A percentile compares a stretch with the other conserved stretches of the same genome.
Evolutionary conservation across 2,888 invertebrate genomes (phyloP).

Genomic region (Acholoe squamosa): DNA sequence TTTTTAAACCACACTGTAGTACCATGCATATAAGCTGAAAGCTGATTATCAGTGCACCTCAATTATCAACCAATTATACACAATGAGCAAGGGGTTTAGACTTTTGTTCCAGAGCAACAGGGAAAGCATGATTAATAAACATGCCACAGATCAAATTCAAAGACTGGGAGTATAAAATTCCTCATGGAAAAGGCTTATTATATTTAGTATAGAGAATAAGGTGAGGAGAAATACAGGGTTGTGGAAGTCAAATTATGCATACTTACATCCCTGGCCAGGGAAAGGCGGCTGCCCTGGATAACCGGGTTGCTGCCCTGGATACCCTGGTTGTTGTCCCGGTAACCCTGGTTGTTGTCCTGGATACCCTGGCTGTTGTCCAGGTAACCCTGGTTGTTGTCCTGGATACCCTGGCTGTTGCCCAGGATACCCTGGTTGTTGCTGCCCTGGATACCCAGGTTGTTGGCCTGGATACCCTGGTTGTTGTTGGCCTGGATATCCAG

Average conservation of each 20-base stretch:
- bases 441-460: slow-evolving; percentile 31
- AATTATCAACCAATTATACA: too few species aligned
- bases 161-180: too few species aligned
- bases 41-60: too few species aligned
- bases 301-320: neutral
- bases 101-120: too few species aligned
- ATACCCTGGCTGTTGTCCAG: neutral
- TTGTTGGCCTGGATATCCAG: slow-evolving; percentile 10
- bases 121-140: too few species aligned
- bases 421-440: slow-evolving; percentile 22
- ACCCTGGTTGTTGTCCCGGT: neutral
- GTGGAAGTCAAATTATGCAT: neutral
- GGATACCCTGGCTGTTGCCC: neutral
- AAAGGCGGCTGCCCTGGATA: slow-evolving; percentile 3
- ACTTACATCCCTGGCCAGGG: slow-evolving; percentile 5
- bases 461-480: slow-evolving; percentile 44
- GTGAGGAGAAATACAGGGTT: too few species aligned
- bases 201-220: too few species aligned
- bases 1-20: too few species aligned
- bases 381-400: neutral
- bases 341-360: neutral
- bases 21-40: too few species aligned
- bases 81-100: too few species aligned
- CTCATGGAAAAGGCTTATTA: too few species aligned
- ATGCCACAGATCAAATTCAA: too few species aligned